phyloP scores from a whole-genome alignment of 2,888 invertebrate genomes.

The Metalampra italica region DNA sequence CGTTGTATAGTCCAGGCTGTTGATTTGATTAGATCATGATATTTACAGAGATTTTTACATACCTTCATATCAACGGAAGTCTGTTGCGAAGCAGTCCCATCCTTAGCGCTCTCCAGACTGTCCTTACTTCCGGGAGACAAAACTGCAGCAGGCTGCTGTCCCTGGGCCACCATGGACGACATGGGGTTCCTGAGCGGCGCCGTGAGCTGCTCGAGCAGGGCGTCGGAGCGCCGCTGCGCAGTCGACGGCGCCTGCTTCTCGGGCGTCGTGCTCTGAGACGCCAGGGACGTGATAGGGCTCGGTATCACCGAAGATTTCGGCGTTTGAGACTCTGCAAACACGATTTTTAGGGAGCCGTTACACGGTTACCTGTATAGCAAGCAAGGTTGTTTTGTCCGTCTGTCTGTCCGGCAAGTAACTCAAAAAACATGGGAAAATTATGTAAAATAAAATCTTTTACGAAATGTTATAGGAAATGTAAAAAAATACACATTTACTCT shows the following conservation, averaged over 20 bases:
- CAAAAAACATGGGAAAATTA: too few species aligned
- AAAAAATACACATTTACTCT: too few species aligned
- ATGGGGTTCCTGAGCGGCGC: slow-evolving; percentile 58
- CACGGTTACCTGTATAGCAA: neutral
- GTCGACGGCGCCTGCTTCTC: slow-evolving; percentile 61
- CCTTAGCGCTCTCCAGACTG: slow-evolving; percentile 53
- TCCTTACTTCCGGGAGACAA: slow-evolving; percentile 60
- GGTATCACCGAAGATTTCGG: slow-evolving; percentile 62
- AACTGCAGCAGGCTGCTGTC: slow-evolving; percentile 34
- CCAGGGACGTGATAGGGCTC: slow-evolving; percentile 59
- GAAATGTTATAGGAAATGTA: too few species aligned
- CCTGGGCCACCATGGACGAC: slow-evolving; percentile 38
- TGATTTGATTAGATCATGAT: too few species aligned
- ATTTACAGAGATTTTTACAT: too few species aligned
- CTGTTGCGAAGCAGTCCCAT: slow-evolving; percentile 51
- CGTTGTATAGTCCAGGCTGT: too few species aligned
- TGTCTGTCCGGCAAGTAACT: too few species aligned
- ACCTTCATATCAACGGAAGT: slow-evolving; percentile 65
- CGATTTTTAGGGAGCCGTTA: neutral
- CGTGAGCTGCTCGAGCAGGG: slow-evolving; percentile 65
- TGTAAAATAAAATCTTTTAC: too few species aligned
- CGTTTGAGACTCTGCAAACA: slow-evolving; percentile 48
- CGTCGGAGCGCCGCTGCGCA: slow-evolving; percentile 67
- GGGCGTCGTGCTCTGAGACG: slow-evolving; percentile 51
- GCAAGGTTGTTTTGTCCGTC: neutral